Conservation (phyloP, 2,888 invertebrate genomes). For the Lithosia quadra region DNA sequence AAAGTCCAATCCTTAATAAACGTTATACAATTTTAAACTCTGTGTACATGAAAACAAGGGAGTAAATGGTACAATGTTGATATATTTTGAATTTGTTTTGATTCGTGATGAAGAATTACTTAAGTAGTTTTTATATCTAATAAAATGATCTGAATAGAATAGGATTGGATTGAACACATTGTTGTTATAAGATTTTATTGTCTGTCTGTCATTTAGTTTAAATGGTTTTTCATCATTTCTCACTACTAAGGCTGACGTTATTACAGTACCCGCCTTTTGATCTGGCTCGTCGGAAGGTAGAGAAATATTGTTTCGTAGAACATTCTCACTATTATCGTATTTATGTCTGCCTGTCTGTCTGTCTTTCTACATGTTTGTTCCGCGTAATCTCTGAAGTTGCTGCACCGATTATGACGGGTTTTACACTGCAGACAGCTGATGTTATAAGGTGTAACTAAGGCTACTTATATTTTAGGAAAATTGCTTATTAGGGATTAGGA, state of each 20-base stretch:
- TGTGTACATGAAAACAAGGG: not conserved
- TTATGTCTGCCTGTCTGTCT: too few species aligned
- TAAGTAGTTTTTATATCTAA: slow-evolving; percentile 13
- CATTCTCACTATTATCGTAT: too few species aligned
- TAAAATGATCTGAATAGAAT: slow-evolving; percentile 8
- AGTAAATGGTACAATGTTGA: not conserved
- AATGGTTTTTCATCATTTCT: slow-evolving; percentile 3
- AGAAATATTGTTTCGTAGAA: too few species aligned
- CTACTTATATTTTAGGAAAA: too few species aligned
- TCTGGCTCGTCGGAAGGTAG: too few species aligned
- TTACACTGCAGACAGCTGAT: too few species aligned
- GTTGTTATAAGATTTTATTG: slow-evolving; percentile 13
- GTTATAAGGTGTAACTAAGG: too few species aligned
- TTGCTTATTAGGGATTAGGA: too few species aligned
- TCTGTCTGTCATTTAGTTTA: slow-evolving; percentile 16
- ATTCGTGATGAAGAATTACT: slow-evolving; percentile 43
- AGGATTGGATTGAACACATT: slow-evolving; percentile 7
- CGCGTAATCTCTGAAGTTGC: too few species aligned
- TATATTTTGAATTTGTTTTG: slow-evolving; percentile 35
- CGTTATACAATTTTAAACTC: slow-evolving; percentile 21
- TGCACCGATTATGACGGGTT: too few species aligned
- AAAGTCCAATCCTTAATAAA: slow-evolving; percentile 27
- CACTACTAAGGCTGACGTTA: not conserved
- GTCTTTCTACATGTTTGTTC: too few species aligned
- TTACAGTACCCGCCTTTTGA: not conserved